Evolutionary conservation across 2,113 vertebrate genomes (phyloP), one percentile per base, ranked within the genome.

Genomic region (Vulpes lagopus): DNA sequence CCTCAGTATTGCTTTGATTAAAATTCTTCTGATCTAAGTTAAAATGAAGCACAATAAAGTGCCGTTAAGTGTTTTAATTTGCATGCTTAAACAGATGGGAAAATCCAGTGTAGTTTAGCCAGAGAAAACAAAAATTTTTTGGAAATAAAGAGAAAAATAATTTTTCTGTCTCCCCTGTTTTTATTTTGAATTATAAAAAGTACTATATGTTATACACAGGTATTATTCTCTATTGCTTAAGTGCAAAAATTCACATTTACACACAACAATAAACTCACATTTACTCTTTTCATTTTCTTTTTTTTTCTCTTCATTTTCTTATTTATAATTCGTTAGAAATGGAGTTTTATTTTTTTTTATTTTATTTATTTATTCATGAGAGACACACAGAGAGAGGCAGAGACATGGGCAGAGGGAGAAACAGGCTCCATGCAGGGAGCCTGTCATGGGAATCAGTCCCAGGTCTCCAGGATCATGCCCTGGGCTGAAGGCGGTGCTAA

Each of bases 1-100:
- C 43, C 14, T 94, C 60, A 51, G 71, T 91, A 95, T 6, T 82
- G 80, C 60, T 97, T 97, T 96, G 90, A 96, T 97, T 96, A 85
- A 97, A 96, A 96, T 94, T 91, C 51, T 97, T 97, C 95, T 95
- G 86, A 95, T 96, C 78, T 92, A 97, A 96, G 53, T 97, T 95
- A 97, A 96, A 97, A 94, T 86, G 86, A 96, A 97, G 85, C 74
- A 98, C 94, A 97, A 71, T 96, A 97, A 97, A 97, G 90, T 90
- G 84, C 79, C 96, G 60, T 95, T 96, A 97, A 96, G 92, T 94
- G 95, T 90, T 97, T 96, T 78, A 96, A 97, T 97, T 97, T 98
- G 94, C 95, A 97, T 97, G 76, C 96, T 97, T 97, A 97, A 96
- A 93, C 65, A 98, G 76, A 90, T 98, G 51, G 92, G 93, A 67